A percentile compares a stretch with the other conserved stretches of the same genome.
These are phyloP conservation scores for Whitmania pigra DNA, from an alignment of 1,140 invertebrate species.

Conservation along the genomic window DNA sequence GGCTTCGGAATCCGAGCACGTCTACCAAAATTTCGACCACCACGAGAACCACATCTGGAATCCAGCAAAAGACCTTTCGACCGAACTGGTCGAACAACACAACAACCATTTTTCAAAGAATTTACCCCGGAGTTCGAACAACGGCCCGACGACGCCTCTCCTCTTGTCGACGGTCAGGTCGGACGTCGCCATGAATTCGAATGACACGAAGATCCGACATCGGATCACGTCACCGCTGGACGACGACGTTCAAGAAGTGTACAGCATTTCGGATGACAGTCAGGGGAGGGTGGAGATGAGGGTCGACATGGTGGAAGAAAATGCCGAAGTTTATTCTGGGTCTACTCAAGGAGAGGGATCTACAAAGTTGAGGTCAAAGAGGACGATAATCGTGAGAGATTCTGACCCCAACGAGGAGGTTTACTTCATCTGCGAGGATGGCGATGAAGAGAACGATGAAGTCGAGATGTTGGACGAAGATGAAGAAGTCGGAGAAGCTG, in stretches of 20 bases:
- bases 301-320: background rate
- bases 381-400: background rate
- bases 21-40: background rate
- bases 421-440: background rate
- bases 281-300: background rate
- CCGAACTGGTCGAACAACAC: too few species aligned
- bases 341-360: background rate
- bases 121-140: background rate
- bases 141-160: too few species aligned
- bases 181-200: background rate
- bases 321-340: background rate
- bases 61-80: background rate
- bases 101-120: background rate
- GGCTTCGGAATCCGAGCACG: too few species aligned
- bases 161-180: background rate
- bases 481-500: too few species aligned
- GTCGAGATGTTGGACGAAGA: background rate
- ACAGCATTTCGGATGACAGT: slow-evolving; percentile 5
- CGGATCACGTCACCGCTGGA: background rate
- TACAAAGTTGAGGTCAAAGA: background rate
- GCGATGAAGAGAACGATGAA: background rate
- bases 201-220: background rate
- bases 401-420: background rate
- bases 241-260: slow-evolving; percentile 4
- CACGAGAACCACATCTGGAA: background rate